Base-by-base conservation (phyloP, 2,888 invertebrate species). In the Agriopis aurantiaria region DNA sequence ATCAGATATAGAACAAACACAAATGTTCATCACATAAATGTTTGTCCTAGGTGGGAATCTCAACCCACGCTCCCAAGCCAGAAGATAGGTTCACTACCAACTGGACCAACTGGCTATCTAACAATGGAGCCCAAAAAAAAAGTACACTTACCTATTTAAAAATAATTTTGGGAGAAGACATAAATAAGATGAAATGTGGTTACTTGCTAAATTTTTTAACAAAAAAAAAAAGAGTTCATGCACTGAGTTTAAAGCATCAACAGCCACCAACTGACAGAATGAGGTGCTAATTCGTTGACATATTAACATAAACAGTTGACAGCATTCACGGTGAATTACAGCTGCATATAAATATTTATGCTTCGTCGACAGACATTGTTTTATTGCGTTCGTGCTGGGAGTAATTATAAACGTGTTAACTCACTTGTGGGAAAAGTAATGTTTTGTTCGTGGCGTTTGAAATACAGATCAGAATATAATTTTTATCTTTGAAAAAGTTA, bases 281-380 rank as follows among this genome's bases (percentile, higher is more conserved):
- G 69, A 66, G 69, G 71, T 71, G 73, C 64, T 75, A 75, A 75
- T 71, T 68, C 53, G 71, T 66, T 61, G 69, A 75, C 67, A 57
- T 61, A 68, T 63, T 62, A 66, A 73, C 73, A 65, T 67, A 48
- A 60, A 48, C 65, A 62, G 71, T 72, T 75, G 74, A 63, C 72
- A 75, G 69, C 62, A 40, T 57, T 70, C 56, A 59, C 60, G 12
- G 59, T 66, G 58, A 75, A 61, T 75, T 73, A 73, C 52, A 48
- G 45, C 58, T 64, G 64, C 60, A 64, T 49, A 56, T 59, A 59
- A 45, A 61, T 71, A 73, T 72, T 68, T 67, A 71, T 68, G 63
- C 49, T 68, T 63, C 23, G 61, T 40, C n/a, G 58, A 59, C 70
- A 45, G 59, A 65, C 65, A 59, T 69, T 55, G 66, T 70, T 70